Conservation (phyloP, 2,888 invertebrate species). For the Cyclophora albipunctata region DNA sequence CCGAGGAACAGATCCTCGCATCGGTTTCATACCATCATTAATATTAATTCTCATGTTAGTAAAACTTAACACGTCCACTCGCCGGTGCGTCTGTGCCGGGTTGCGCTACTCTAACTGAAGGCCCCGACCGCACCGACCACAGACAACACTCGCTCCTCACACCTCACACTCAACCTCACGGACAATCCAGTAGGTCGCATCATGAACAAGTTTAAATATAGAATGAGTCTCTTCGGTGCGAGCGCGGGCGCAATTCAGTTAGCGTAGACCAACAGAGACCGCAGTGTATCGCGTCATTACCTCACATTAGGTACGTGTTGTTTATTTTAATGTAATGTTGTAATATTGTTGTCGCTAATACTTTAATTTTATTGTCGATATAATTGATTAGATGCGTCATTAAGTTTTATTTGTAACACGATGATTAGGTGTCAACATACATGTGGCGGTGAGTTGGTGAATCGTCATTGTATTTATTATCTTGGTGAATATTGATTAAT, state of each 20-base stretch:
- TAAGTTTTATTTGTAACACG: constrained; percentile 55
- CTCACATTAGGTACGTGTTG: constrained; percentile 49
- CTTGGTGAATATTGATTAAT: constrained; percentile 61
- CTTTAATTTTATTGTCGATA: constrained; percentile 52
- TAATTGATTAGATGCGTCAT: constrained; percentile 54
- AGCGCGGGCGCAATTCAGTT: background rate
- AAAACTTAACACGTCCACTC: constrained; percentile 16
- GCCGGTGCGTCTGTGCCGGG: too few relatives aligned
- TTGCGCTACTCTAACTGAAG: too few relatives aligned
- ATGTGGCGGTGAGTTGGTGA: constrained; percentile 51
- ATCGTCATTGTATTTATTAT: constrained; percentile 65
- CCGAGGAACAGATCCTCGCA: constrained; percentile 49
- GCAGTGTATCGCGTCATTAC: constrained; percentile 63
- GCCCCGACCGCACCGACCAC: too few relatives aligned
- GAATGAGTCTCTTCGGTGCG: too few relatives aligned
- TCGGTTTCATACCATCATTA: constrained; percentile 35
- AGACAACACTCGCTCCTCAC: background rate
- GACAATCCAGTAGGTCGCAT: constrained; percentile 3
- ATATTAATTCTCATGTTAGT: constrained; percentile 35
- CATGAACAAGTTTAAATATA: background rate
- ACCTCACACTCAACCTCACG: constrained; percentile 8
- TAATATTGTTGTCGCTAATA: constrained; percentile 61
- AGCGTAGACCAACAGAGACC: constrained; percentile 20
- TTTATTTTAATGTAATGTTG: constrained; percentile 54
- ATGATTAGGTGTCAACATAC: constrained; percentile 58